These are phyloP conservation scores for Eupithecia subumbrata DNA, from an alignment of 2,888 invertebrate species.

Conservation along the genomic window DNA sequence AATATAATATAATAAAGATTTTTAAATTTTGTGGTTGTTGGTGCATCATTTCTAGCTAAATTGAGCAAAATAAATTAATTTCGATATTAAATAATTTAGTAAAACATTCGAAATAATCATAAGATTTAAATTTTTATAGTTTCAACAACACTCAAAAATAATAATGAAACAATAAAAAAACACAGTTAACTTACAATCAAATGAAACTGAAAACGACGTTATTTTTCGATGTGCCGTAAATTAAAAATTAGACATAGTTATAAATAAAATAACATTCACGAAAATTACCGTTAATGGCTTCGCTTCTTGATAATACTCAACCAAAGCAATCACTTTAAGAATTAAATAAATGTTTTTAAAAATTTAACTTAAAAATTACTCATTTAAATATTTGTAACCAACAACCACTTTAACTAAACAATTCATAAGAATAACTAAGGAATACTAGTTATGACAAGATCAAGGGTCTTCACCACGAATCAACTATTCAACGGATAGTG, in stretches of 20 bases:
- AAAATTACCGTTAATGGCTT: not conserved
- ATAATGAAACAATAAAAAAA: not conserved
- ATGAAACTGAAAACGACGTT: not conserved
- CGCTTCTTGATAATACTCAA: not conserved
- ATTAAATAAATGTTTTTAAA: not conserved
- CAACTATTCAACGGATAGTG: not conserved
- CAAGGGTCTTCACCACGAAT: constrained; percentile 42
- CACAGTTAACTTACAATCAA: not conserved
- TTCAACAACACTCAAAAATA: not conserved
- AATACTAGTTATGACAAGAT: constrained; percentile 72
- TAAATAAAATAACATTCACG: not conserved
- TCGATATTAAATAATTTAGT: constrained; percentile 1
- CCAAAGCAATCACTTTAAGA: not conserved
- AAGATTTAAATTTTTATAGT: not conserved
- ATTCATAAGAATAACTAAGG: constrained; percentile 48
- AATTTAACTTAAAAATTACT: not conserved
- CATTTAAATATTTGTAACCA: not conserved
- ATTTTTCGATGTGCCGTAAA: not conserved
- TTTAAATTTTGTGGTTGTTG: constrained; percentile 37
- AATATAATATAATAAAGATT: constrained; percentile 29
- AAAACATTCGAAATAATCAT: not conserved
- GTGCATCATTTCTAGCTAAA: constrained; percentile 19
- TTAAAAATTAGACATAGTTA: not conserved
- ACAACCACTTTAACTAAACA: constrained; percentile 10
- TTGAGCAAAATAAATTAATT: constrained; percentile 30